phyloP scores from a whole-genome alignment of 1,140 invertebrate genomes.

The Drosophila bocki region DNA sequence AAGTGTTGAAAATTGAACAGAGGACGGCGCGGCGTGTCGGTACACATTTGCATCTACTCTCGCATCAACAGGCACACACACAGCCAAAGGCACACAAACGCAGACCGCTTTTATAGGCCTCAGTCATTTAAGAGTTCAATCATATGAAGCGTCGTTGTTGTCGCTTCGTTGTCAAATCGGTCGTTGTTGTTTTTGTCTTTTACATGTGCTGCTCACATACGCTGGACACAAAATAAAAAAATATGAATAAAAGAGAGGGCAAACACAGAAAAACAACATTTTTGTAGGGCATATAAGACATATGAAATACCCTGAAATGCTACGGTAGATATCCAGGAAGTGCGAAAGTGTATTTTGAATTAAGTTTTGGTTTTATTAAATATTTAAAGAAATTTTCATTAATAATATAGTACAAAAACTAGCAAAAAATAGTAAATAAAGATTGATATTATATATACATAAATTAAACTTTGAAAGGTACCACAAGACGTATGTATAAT shows the following conservation, averaged over 20 bases:
- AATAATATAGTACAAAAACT: too few species aligned
- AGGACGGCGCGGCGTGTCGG: conserved; percentile 13
- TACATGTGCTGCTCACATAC: conserved; percentile 57
- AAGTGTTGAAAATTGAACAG: conserved; percentile 75
- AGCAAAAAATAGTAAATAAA: too few species aligned
- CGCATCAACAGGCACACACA: conserved; percentile 14
- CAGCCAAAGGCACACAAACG: conserved; percentile 5
- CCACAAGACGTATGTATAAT: too few species aligned
- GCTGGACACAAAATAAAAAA: conserved; percentile 33
- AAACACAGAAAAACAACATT: conserved; percentile 47
- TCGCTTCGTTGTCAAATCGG: conserved; percentile 60
- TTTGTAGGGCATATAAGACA: neutral
- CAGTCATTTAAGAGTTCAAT: conserved; percentile 74
- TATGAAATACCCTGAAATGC: neutral
- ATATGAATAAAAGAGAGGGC: conserved; percentile 41
- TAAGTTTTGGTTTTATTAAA: neutral
- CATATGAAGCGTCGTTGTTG: conserved; percentile 72
- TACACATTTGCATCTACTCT: conserved; percentile 32
- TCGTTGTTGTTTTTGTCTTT: conserved; percentile 23
- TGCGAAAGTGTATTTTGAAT: neutral
- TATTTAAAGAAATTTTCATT: too few species aligned
- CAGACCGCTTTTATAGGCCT: conserved; percentile 36
- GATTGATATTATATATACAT: too few species aligned
- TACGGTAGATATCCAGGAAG: neutral
- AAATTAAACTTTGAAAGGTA: too few species aligned